Conservation (phyloP, 2,888 invertebrate genomes). For the Beris morrisii region DNA sequence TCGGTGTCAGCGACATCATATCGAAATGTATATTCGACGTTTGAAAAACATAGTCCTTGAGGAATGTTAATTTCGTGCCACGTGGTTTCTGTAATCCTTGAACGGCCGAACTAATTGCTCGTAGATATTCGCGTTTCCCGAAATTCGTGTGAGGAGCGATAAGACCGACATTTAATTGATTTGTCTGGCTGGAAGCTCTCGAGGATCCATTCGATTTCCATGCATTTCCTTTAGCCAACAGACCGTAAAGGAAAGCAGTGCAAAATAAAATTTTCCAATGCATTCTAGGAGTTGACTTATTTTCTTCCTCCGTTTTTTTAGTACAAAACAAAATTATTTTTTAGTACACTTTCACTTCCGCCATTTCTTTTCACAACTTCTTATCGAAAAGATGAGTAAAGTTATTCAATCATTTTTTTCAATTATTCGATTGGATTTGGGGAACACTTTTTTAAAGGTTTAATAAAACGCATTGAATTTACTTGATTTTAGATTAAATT, state of each 20-base stretch:
- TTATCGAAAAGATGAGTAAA: too few relatives aligned
- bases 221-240: slow-evolving; percentile 2
- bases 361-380: slow-evolving; percentile 6
- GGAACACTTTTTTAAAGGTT: too few relatives aligned
- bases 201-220: slow-evolving; percentile 16
- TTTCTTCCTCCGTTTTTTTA: not conserved
- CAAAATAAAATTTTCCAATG: not conserved
- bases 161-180: slow-evolving; percentile 54
- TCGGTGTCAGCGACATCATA: slow-evolving; percentile 72
- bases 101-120: slow-evolving; percentile 67
- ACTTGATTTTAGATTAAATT: too few relatives aligned
- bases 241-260: slow-evolving; percentile 6
- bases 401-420: too few relatives aligned
- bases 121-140: slow-evolving; percentile 66
- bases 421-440: too few relatives aligned
- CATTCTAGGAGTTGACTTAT: slow-evolving; percentile 17
- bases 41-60: slow-evolving; percentile 66
- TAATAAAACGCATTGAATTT: too few relatives aligned
- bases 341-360: slow-evolving; percentile 25
- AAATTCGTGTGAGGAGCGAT: slow-evolving; percentile 57
- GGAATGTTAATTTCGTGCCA: slow-evolving; percentile 63
- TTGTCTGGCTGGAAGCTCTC: slow-evolving; percentile 27
- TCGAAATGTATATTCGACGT: slow-evolving; percentile 65
- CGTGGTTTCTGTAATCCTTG: slow-evolving; percentile 62
- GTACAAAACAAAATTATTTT: slow-evolving; percentile 13